Evolutionary conservation across 2,888 invertebrate species (phyloP).

Genomic region (Phalangium opilio): DNA sequence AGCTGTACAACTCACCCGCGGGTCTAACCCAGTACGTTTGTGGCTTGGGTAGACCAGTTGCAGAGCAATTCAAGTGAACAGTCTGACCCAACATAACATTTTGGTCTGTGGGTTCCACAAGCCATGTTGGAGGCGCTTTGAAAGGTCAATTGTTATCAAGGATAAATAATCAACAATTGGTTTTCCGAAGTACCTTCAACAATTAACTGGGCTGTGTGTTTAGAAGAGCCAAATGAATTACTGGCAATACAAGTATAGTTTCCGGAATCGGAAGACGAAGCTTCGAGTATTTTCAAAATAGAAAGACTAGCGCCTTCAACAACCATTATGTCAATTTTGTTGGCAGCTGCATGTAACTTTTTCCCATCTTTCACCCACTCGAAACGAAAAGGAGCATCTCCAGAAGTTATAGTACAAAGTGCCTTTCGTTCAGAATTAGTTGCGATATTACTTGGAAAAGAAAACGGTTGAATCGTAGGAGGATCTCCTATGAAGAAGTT

Average conservation of each 20-base stretch:
- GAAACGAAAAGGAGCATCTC: constrained; percentile 9
- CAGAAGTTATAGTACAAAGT: constrained; percentile 8
- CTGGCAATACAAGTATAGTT: constrained; percentile 14
- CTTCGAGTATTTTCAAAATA: too few species aligned
- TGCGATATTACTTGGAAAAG: too few species aligned
- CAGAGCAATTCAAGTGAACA: constrained; percentile 12
- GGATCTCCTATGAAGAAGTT: too few species aligned
- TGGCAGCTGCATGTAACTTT: not conserved
- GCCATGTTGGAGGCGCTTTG: constrained; percentile 18
- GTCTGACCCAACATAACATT: constrained; percentile 8
- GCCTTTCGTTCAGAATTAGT: not conserved
- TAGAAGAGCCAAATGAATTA: constrained; percentile 10
- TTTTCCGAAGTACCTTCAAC: constrained; percentile 10
- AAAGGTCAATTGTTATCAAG: too few species aligned
- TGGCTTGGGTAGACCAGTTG: constrained; percentile 17
- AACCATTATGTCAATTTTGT: not conserved
- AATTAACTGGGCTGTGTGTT: constrained; percentile 1
- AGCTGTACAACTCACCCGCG: constrained; percentile 16
- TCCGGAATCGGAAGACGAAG: constrained; percentile 3
- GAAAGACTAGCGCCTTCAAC: not conserved
- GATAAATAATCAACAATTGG: too few species aligned
- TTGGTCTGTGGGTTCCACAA: constrained; percentile 15
- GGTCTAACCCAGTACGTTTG: constrained; percentile 17
- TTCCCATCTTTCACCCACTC: constrained; percentile 12
- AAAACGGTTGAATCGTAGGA: too few species aligned